Conservation (phyloP, 2,113 vertebrate genomes). For the Phasianus colchicus region DNA sequence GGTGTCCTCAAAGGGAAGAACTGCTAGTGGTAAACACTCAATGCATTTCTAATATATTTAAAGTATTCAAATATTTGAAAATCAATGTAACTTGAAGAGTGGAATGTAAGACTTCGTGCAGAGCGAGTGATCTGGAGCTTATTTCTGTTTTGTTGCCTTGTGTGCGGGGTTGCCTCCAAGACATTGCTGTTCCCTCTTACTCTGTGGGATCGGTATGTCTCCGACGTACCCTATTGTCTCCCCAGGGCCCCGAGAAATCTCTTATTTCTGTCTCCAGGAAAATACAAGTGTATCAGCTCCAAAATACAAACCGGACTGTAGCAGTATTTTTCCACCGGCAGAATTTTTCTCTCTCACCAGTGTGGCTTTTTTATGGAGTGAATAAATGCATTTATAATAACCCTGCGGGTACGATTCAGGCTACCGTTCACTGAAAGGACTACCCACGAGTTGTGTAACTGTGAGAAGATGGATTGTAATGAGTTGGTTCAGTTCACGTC, state of each 20-base stretch:
- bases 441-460: conserved; percentile 50
- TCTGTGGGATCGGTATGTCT: conserved; percentile 51
- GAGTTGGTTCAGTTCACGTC: not conserved
- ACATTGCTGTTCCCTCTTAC: not conserved
- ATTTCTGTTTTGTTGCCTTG: conserved; percentile 12
- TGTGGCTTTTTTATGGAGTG: conserved; percentile 37
- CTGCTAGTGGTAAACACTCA: not conserved
- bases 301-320: conserved; percentile 20
- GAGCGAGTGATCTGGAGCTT: not conserved
- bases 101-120: not conserved
- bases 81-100: not conserved
- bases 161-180: not conserved
- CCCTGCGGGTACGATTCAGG: conserved; percentile 21
- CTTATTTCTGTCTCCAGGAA: conserved; percentile 56
- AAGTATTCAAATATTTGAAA: not conserved
- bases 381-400: conserved; percentile 70
- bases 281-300: conserved; percentile 9
- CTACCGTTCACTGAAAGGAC: conserved; percentile 7
- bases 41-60: not conserved
- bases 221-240: conserved; percentile 12
- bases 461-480: not conserved
- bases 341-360: conserved; percentile 28
- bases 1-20: too few relatives aligned
- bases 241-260: conserved; percentile 6
- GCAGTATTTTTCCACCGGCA: conserved; percentile 63